These are phyloP conservation scores for Peucedramus taeniatus DNA, from an alignment of 2,113 vertebrate genomes.

Conservation along the genomic window DNA sequence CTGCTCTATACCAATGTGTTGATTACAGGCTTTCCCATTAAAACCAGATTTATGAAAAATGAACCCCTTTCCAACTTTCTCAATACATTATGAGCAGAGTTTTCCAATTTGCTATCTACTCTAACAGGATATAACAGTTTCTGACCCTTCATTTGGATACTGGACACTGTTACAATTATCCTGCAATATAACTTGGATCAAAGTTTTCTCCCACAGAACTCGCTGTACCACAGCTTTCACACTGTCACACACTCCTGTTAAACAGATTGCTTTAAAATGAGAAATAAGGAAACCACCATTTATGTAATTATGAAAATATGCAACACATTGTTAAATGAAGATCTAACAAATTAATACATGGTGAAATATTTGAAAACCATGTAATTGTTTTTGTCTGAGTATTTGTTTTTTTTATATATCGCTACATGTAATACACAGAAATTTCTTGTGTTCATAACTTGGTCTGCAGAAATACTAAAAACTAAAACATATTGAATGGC, in stretches of 20 bases:
- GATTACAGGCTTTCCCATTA: neutral
- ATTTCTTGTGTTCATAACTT: constrained; percentile 47
- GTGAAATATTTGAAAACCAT: neutral
- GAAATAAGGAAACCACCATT: neutral
- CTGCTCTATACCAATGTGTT: neutral
- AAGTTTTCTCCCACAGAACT: neutral
- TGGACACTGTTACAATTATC: neutral
- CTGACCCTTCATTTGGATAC: neutral
- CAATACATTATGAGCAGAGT: neutral
- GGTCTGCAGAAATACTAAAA: constrained; percentile 17
- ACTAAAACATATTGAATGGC: neutral
- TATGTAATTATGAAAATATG: neutral
- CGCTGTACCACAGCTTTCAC: neutral
- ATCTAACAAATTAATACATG: neutral
- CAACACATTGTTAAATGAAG: neutral
- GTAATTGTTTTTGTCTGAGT: neutral
- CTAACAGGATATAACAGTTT: neutral
- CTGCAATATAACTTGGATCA: neutral
- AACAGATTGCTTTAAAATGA: neutral
- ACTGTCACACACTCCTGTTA: neutral
- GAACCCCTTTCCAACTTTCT: neutral
- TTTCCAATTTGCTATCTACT: neutral
- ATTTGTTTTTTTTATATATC: neutral
- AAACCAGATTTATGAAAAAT: neutral
- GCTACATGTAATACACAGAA: neutral